Percentiles rank a stretch among this genome's conserved stretches.
Conservation (phyloP, 2,888 invertebrate species). For the Drosophila anomalipes region DNA sequence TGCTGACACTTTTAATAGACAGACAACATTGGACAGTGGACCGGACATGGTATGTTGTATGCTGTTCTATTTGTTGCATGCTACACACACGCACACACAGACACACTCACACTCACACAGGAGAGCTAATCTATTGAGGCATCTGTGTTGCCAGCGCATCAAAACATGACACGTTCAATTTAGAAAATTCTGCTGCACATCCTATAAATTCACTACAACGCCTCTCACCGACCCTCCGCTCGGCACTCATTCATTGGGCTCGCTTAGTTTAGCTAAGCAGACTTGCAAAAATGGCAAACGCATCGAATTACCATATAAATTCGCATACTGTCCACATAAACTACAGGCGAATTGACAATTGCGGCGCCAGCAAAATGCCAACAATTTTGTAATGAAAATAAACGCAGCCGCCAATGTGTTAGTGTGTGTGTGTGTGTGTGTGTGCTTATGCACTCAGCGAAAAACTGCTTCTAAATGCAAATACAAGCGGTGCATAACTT, state of each 20-base stretch:
- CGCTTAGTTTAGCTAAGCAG: conserved; percentile 17
- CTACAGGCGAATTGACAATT: conserved; percentile 78
- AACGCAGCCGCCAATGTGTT: conserved; percentile 38
- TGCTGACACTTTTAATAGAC: conserved; percentile 76
- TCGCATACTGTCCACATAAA: conserved; percentile 74
- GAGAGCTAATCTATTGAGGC: conserved; percentile 78
- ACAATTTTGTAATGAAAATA: conserved; percentile 76
- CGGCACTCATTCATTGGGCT: conserved; percentile 29
- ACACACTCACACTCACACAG: conserved; percentile 21
- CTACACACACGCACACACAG: conserved; percentile 14
- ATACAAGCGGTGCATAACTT: neutral
- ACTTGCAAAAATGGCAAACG: conserved; percentile 56
- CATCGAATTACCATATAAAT: conserved; percentile 75
- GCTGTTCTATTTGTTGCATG: conserved; percentile 41
- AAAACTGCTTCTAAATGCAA: neutral
- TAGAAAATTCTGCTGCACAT: conserved; percentile 40
- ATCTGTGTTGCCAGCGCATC: conserved; percentile 67
- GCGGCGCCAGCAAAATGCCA: conserved; percentile 65
- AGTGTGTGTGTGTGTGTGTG: neutral
- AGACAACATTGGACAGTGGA: conserved; percentile 50
- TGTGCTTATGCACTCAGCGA: neutral
- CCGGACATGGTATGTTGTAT: conserved; percentile 25
- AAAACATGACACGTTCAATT: conserved; percentile 73
- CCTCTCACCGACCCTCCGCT: neutral
- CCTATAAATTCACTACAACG: conserved; percentile 7